phyloP scores from a whole-genome alignment of 2,797 vertebrate species.

The Parauchenoglanis punctatus region DNA sequence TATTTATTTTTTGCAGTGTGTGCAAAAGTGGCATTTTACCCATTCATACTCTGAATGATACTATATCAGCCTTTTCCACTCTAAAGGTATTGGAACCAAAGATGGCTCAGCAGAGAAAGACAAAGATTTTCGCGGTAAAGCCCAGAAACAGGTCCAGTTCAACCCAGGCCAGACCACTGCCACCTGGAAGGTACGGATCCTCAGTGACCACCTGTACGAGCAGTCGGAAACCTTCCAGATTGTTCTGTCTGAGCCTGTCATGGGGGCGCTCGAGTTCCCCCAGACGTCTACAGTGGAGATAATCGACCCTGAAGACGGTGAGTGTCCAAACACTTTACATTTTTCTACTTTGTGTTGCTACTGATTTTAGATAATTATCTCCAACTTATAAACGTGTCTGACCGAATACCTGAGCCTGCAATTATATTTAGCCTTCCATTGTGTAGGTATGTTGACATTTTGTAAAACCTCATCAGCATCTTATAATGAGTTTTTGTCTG shows the following conservation, averaged over 20 bases:
- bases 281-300: slow-evolving; percentile 77
- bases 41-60: no score
- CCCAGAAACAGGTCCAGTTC: slow-evolving; percentile 85
- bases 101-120: slow-evolving; percentile 81
- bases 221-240: slow-evolving; percentile 80
- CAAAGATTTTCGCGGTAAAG: slow-evolving; percentile 82
- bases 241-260: slow-evolving; percentile 81
- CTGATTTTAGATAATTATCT: neutral
- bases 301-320: slow-evolving; percentile 82
- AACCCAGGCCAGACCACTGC: slow-evolving; percentile 82
- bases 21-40: neutral
- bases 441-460: neutral
- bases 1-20: neutral
- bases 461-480: slow-evolving; percentile 16
- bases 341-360: neutral
- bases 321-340: slow-evolving; percentile 40
- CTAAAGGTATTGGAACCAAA: slow-evolving; percentile 77
- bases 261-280: slow-evolving; percentile 80
- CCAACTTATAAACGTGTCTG: neutral
- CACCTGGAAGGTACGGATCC: slow-evolving; percentile 77
- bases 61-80: neutral
- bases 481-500: slow-evolving; percentile 24
- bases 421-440: slow-evolving; percentile 34
- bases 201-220: slow-evolving; percentile 77
- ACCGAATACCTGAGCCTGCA: neutral